Conservation (phyloP, 2,888 invertebrate species). For the Sympetrum striolatum region DNA sequence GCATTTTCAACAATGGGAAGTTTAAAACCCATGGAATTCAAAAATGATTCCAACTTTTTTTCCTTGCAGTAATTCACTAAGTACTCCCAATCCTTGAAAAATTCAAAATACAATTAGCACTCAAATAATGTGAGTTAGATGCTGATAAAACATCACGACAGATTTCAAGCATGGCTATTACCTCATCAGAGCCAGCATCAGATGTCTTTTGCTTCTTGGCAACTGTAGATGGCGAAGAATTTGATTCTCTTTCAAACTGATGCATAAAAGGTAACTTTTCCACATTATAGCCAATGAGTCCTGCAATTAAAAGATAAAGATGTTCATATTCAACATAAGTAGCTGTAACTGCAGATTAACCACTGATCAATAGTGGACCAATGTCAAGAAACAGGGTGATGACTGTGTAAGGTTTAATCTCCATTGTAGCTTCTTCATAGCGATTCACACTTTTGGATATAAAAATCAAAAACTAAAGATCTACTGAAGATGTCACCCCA, state of each 20-base stretch:
- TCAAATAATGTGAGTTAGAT: background rate
- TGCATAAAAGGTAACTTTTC: conserved; percentile 61
- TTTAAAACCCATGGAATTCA: background rate
- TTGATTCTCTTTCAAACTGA: conserved; percentile 47
- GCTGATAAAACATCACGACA: background rate
- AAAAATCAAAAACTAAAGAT: too few relatives aligned
- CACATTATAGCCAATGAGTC: conserved; percentile 75
- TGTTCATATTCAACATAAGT: conserved; percentile 50
- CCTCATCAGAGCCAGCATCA: conserved; percentile 76
- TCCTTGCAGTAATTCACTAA: conserved; percentile 60
- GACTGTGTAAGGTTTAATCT: too few relatives aligned
- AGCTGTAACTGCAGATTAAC: too few relatives aligned
- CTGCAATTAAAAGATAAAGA: conserved; percentile 61
- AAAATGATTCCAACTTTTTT: background rate
- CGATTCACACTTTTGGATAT: too few relatives aligned
- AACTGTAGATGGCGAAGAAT: conserved; percentile 62
- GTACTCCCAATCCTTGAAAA: conserved; percentile 76
- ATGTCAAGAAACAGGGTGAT: too few relatives aligned
- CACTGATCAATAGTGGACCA: too few relatives aligned
- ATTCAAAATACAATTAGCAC: conserved; percentile 45
- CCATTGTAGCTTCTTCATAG: too few relatives aligned
- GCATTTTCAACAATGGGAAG: conserved; percentile 43
- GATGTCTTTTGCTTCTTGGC: conserved; percentile 81
- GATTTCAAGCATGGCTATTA: conserved; percentile 47
- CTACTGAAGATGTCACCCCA: too few relatives aligned